Evolutionary conservation across 1,140 invertebrate species (phyloP).

Genomic region (Panulirus ornatus): DNA sequence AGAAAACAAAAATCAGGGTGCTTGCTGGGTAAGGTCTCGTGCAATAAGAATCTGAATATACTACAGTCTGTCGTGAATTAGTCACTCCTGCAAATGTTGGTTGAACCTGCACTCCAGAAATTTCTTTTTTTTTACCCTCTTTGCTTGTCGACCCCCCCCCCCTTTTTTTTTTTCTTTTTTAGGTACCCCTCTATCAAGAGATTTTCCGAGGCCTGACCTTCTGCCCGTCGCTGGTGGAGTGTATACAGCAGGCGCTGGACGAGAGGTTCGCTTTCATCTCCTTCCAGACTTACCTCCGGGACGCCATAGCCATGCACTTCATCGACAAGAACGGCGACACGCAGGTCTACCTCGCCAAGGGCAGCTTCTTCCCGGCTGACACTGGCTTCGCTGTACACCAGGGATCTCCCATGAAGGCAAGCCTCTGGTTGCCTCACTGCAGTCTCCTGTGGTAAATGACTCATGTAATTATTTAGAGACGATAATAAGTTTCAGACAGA

Average conservation of each 20-base stretch:
- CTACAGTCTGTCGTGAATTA: no score
- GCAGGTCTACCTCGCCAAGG: constrained; percentile 27
- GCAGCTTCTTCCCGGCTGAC: constrained; percentile 38
- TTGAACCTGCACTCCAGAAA: no score
- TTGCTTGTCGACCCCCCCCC: neutral
- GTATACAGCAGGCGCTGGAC: constrained; percentile 39
- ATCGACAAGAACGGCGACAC: constrained; percentile 58
- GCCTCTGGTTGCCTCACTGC: no score
- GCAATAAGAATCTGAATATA: neutral
- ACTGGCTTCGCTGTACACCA: constrained; percentile 46
- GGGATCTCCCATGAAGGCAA: constrained; percentile 25
- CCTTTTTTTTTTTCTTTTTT: neutral
- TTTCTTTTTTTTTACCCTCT: neutral
- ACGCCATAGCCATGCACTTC: constrained; percentile 55
- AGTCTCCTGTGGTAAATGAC: no score
- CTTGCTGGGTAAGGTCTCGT: neutral
- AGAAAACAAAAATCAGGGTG: no score
- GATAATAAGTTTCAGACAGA: no score
- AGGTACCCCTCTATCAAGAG: constrained; percentile 52
- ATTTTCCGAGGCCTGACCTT: constrained; percentile 54
- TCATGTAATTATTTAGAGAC: no score
- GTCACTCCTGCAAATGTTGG: no score
- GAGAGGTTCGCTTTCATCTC: constrained; percentile 44
- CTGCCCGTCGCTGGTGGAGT: constrained; percentile 34
- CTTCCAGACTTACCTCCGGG: constrained; percentile 38